Conservation (phyloP, 1,140 invertebrate genomes). For the Hycleus cichorii region DNA sequence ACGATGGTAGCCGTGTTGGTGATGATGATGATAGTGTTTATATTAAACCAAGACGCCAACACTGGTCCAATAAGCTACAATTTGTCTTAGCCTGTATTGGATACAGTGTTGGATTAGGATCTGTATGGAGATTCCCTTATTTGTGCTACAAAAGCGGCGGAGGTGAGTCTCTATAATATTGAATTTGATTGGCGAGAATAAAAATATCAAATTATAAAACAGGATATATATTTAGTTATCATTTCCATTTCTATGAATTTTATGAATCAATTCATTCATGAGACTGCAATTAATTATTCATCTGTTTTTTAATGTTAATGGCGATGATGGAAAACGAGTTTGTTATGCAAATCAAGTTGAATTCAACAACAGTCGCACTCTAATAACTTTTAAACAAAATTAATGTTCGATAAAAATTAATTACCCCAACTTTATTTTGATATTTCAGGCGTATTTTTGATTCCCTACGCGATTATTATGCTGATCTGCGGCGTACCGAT, state of each 20-base stretch:
- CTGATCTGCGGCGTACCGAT: slow-evolving; percentile 71
- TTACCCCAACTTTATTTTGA: slow-evolving; percentile 5
- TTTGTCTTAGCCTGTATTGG: slow-evolving; percentile 86
- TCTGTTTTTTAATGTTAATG: neutral
- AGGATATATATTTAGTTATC: neutral
- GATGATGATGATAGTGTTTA: slow-evolving; percentile 56
- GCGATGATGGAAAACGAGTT: neutral
- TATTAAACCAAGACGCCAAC: slow-evolving; percentile 64
- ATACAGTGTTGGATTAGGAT: slow-evolving; percentile 85
- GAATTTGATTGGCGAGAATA: neutral
- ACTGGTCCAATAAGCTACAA: slow-evolving; percentile 85
- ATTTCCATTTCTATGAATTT: neutral
- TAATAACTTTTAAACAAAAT: no score
- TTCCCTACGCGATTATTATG: slow-evolving; percentile 77
- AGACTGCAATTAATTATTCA: neutral
- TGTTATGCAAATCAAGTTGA: no score
- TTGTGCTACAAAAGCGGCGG: slow-evolving; percentile 77
- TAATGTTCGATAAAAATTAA: no score
- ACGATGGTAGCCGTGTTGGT: slow-evolving; percentile 48
- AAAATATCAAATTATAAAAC: neutral
- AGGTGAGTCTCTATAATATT: slow-evolving; percentile 47
- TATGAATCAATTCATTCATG: neutral
- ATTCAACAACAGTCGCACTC: no score
- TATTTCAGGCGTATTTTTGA: slow-evolving; percentile 70
- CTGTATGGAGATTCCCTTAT: slow-evolving; percentile 86